Conservation (phyloP, 2,797 vertebrate genomes). For the Ctenopoma kingsleyae region DNA sequence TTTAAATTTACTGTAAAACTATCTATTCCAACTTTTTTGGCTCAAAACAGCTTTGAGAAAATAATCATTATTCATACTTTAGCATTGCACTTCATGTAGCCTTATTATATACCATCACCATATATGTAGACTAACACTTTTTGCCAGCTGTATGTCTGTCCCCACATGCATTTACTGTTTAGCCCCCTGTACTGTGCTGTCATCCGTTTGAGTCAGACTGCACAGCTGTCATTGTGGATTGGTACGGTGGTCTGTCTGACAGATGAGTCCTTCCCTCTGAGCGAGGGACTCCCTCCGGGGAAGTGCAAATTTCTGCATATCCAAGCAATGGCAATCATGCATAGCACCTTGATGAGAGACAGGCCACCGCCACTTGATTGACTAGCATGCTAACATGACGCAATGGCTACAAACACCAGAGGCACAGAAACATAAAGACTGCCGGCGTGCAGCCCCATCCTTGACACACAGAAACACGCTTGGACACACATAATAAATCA, state of each 20-base stretch:
- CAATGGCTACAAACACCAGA: slow-evolving; percentile 70
- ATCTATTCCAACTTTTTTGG: too few relatives aligned
- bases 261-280: slow-evolving; percentile 79
- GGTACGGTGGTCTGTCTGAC: slow-evolving; percentile 71
- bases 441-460: slow-evolving; percentile 50
- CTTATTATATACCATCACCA: slow-evolving; percentile 14
- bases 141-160: slow-evolving; percentile 46
- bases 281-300: slow-evolving; percentile 63
- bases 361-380: slow-evolving; percentile 79
- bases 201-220: slow-evolving; percentile 68
- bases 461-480: slow-evolving; percentile 60
- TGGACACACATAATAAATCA: slow-evolving; percentile 71
- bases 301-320: slow-evolving; percentile 77
- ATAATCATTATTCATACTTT: neutral
- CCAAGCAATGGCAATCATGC: slow-evolving; percentile 80
- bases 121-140: slow-evolving; percentile 6
- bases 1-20: too few relatives aligned
- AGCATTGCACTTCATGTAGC: neutral
- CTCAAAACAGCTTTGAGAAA: neutral
- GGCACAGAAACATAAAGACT: slow-evolving; percentile 65
- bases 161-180: slow-evolving; percentile 58
- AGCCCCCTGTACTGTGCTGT: slow-evolving; percentile 55
- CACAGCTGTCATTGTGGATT: slow-evolving; percentile 80
- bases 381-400: slow-evolving; percentile 78
- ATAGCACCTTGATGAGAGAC: slow-evolving; percentile 82